phyloP scores from a whole-genome alignment of 1,140 invertebrate species.

The Orussus abietinus region DNA sequence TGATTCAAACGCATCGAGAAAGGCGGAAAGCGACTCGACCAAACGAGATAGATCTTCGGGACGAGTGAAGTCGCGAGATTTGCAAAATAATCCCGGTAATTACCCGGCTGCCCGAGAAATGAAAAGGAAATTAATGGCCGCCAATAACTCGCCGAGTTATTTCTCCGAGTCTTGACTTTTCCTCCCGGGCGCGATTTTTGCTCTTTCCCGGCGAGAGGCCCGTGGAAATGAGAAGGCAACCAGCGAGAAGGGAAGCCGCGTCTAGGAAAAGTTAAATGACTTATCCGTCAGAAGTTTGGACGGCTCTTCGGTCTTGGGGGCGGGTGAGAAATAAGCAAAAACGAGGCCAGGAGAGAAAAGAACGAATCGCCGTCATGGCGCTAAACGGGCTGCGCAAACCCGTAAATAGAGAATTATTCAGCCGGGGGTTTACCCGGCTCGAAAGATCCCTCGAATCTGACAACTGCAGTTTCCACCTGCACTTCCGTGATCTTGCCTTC shows the following conservation, averaged over 20 bases:
- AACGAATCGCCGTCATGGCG: too few relatives aligned
- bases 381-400: too few relatives aligned
- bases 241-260: background rate
- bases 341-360: constrained; percentile 4
- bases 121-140: constrained; percentile 22
- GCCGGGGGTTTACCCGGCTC: too few relatives aligned
- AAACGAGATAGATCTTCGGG: too few relatives aligned
- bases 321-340: constrained; percentile 11
- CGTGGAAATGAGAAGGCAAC: constrained; percentile 9
- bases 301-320: background rate
- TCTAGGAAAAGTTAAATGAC: constrained; percentile 19
- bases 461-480: too few relatives aligned
- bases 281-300: constrained; percentile 12
- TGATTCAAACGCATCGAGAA: background rate
- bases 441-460: background rate
- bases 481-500: too few relatives aligned
- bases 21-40: background rate
- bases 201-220: too few relatives aligned
- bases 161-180: constrained; percentile 6
- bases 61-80: too few relatives aligned
- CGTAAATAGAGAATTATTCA: too few relatives aligned
- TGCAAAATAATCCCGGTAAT: too few relatives aligned
- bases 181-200: constrained; percentile 8
- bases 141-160: constrained; percentile 13
- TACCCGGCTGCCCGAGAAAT: too few relatives aligned